Base-by-base conservation (phyloP, 2,888 invertebrate genomes). In the Fragum fragum region DNA sequence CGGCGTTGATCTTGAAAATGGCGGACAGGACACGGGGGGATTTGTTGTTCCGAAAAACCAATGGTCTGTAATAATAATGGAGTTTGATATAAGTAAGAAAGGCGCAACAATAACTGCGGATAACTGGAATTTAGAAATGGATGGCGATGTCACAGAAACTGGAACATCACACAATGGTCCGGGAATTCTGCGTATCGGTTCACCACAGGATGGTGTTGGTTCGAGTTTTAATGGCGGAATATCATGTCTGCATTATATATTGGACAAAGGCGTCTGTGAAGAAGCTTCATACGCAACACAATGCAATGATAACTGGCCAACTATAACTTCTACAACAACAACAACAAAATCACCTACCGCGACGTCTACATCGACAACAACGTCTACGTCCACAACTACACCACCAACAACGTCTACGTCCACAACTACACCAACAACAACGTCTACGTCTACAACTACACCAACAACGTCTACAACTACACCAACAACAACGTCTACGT, bases 11-110 rank as follows among this genome's bases (percentile, higher is more conserved):
- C 42, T 66, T 21, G 26, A 16, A 23, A 66, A 66, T 21, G 66
- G 42, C 3, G 66, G 66, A 21, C 23, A 36, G 1, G 42, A 42
- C 18, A 66, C 66, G 7, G 66, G 66, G 0, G 1, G 42, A 21
- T 66, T 66, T 26, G 42, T 18, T 9, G 23, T 66, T 21, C 66
- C 66, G 23, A 23, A 21, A 2, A 42, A 42, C 26, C 21, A 39
- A 21, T 66, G 66, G 66, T 42, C 66, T 21, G 42, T 23, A 1
- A 42, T 66, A n/a, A 66, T 42, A 18, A 26, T 66, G 23, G 66
- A 42, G 26, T 23, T 42, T n/a, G 66, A 66, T 42, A 36, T 66
- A 23, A 66, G 66, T 11, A 66, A 66, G 23, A 66, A n/a, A 21
- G 14, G 36, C 18, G 42, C 26, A 9, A 18, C 32, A 26, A 66